Evolutionary conservation across 2,888 invertebrate species (phyloP), one percentile per base, ranked within the genome.

Genomic region (Nudaria mundana): DNA sequence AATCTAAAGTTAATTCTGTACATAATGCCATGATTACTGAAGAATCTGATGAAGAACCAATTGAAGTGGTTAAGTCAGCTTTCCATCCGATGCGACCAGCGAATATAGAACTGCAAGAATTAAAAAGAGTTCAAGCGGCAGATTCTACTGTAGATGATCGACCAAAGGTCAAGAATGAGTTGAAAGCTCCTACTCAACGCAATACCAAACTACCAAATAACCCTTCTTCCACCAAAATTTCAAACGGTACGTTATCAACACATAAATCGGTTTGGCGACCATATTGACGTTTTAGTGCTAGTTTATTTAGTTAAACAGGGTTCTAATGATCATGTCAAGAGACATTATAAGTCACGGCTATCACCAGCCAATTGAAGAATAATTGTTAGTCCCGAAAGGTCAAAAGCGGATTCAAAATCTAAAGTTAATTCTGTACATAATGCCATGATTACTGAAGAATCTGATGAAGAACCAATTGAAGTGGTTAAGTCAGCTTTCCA

Each of bases 401-500:
- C 84, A 6, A 89, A 89, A 72, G 78, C 79, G 3, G 91, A 91
- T 64, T 87, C 90, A 0, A 91, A 91, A 47, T 90, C 91, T 1
- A 91, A 92, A 69, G 90, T 90, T 11, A 92, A 91, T 66, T 93
- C 93, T 7, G 91, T 92, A 7, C 89, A 91, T 45, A n/a, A n/a
- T n/a, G 90, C 90, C 46, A 90, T 92, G 3, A n/a, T n/a, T n/a
- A n/a, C n/a, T n/a, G 92, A 91, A 41, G 91, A 91, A 47, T 92
- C 93, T 0, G 93, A 93, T 30, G 93, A 94, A 43, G 93, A 93
- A 63, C 92, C 92, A 40, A 94, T 94, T 58, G 94, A 94, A 64
- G 94, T 94, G 14, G 94, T 94, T 0, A 93, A 92, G 61, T 94
- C 94, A 0, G 94, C 94, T 2, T 94, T 93, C 75, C 92, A 93